Conservation (phyloP, 2,113 vertebrate species). For the Rhinolophus sinicus region DNA sequence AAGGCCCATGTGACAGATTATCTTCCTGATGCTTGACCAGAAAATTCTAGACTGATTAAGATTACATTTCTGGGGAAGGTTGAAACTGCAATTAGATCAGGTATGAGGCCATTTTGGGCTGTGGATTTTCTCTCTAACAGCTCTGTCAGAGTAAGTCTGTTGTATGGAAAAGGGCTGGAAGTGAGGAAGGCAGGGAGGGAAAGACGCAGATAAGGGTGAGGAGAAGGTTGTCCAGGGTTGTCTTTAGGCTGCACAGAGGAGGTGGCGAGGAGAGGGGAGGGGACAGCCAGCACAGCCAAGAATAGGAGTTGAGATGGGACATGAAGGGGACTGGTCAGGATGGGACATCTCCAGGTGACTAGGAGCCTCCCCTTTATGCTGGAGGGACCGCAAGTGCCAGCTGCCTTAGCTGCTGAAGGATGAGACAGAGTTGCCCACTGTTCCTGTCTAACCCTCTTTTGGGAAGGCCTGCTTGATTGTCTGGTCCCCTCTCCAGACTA, state of each 20-base stretch:
- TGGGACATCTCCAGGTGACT: too few species aligned
- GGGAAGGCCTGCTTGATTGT: neutral
- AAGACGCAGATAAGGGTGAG: neutral
- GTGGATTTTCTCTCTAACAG: neutral
- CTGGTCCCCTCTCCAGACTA: neutral
- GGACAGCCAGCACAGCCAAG: neutral
- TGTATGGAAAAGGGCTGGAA: neutral
- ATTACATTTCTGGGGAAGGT: neutral
- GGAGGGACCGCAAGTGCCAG: neutral
- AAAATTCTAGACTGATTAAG: too few species aligned
- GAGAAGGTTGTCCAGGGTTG: neutral
- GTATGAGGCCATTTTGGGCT: neutral
- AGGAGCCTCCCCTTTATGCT: neutral
- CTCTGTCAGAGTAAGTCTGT: neutral
- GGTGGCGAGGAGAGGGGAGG: neutral
- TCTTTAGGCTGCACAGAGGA: neutral
- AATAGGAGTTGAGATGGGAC: neutral
- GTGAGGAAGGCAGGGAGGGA: neutral
- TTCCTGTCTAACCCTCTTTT: neutral
- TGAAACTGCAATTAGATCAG: neutral
- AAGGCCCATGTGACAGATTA: neutral
- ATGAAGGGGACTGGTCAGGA: neutral
- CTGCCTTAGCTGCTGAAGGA: neutral
- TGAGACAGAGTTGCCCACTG: neutral
- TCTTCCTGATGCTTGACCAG: neutral